Percentiles rank a stretch among this genome's conserved stretches.
Conservation (phyloP, 2,797 vertebrate genomes). For the Halcyon chelicuti region DNA sequence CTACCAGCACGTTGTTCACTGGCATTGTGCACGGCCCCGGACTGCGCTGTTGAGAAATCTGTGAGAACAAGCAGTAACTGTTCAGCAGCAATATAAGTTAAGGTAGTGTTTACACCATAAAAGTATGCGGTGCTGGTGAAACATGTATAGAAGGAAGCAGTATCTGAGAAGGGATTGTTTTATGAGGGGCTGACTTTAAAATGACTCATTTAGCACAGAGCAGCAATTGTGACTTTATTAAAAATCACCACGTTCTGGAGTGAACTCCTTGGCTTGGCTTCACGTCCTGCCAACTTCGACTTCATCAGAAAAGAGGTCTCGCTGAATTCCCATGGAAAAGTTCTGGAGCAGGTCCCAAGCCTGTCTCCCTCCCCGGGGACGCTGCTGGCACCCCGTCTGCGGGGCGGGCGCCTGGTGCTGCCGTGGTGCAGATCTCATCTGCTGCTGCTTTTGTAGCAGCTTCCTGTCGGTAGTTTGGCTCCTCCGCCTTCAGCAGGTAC, state of each 20-base stretch:
- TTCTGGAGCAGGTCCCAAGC: slow-evolving; percentile 6
- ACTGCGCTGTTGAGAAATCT: neutral
- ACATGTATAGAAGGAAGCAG: slow-evolving; percentile 32
- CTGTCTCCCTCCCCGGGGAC: neutral
- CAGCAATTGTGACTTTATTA: slow-evolving; percentile 60
- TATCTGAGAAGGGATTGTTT: slow-evolving; percentile 56
- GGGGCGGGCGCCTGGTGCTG: fast-evolving
- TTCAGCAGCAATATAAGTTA: neutral
- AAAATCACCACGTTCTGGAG: slow-evolving; percentile 45
- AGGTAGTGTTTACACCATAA: slow-evolving; percentile 26
- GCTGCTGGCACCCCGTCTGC: neutral
- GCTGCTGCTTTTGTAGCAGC: neutral
- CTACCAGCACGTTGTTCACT: neutral
- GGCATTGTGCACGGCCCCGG: neutral
- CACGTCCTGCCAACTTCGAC: slow-evolving; percentile 15
- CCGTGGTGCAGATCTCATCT: neutral
- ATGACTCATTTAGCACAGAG: slow-evolving; percentile 68
- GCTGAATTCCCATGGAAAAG: slow-evolving; percentile 55
- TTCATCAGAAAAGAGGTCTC: slow-evolving; percentile 29
- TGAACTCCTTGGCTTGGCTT: slow-evolving; percentile 13
- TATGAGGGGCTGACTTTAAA: slow-evolving; percentile 58
- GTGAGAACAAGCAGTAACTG: slow-evolving; percentile 24
- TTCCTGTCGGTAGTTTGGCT: neutral
- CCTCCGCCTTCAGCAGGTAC: neutral
- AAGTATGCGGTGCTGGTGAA: slow-evolving; percentile 26